These are phyloP conservation scores for Cephonodes hylas DNA, from an alignment of 2,888 invertebrate genomes.

Conservation along the genomic window DNA sequence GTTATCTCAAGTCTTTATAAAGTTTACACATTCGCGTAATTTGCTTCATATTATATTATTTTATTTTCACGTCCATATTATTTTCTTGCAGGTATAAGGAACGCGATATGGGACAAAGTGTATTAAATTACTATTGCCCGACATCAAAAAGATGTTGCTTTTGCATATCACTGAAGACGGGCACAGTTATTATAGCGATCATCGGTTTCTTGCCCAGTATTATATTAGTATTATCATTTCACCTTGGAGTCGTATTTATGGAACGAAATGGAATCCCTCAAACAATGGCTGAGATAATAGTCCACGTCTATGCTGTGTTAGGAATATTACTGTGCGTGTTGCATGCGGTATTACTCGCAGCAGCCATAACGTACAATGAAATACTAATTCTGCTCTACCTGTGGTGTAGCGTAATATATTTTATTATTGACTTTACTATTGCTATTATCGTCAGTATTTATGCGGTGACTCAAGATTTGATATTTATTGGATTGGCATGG, in stretches of 20 bases:
- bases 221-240: constrained; percentile 25
- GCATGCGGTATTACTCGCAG: constrained; percentile 42
- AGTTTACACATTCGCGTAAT: too few relatives aligned
- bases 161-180: constrained; percentile 43
- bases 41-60: neutral
- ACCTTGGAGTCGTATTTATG: constrained; percentile 21
- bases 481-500: constrained; percentile 24
- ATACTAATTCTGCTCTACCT: constrained; percentile 46
- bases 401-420: constrained; percentile 44
- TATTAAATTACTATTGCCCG: constrained; percentile 28
- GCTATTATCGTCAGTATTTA: constrained; percentile 27
- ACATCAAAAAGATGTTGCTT: constrained; percentile 42
- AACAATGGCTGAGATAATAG: constrained; percentile 24
- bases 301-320: constrained; percentile 40
- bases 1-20: too few relatives aligned
- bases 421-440: constrained; percentile 38
- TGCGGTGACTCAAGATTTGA: constrained; percentile 18
- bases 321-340: constrained; percentile 42
- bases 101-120: constrained; percentile 1
- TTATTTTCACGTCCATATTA: neutral
- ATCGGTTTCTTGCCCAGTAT: constrained; percentile 41
- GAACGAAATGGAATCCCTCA: constrained; percentile 25
- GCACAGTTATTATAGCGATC: constrained; percentile 44
- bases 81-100: neutral
- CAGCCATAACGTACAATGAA: constrained; percentile 47